Conservation (phyloP, 2,888 invertebrate genomes). For the Abrostola tripartita region DNA sequence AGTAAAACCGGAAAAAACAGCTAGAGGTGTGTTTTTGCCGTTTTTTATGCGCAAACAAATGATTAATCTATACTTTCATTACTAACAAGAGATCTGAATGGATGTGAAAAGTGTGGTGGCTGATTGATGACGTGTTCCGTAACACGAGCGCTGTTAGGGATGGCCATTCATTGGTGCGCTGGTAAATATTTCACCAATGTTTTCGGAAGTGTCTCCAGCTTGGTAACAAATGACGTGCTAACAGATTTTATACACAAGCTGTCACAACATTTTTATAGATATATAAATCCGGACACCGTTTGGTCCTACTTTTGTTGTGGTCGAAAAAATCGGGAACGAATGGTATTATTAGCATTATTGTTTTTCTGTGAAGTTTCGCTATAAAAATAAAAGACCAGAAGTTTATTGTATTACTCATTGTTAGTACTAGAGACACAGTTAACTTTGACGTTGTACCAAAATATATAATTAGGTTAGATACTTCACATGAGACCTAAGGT, state of each 20-base stretch:
- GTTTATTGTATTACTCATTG: background rate
- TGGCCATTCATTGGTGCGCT: conserved; percentile 54
- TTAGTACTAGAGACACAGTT: background rate
- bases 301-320: background rate
- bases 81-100: conserved; percentile 44
- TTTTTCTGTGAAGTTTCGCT: background rate
- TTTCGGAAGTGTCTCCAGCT: conserved; percentile 51
- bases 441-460: background rate
- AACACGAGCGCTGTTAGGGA: conserved; percentile 38
- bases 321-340: background rate
- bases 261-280: conserved; percentile 44
- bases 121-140: conserved; percentile 67
- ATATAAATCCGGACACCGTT: conserved; percentile 35
- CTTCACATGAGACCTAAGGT: conserved; percentile 1
- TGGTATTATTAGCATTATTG: background rate
- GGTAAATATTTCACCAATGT: conserved; percentile 63
- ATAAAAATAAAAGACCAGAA: background rate
- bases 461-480: background rate
- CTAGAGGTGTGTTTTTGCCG: background rate
- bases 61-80: conserved; percentile 65
- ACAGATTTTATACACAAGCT: conserved; percentile 55
- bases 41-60: conserved; percentile 29
- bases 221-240: conserved; percentile 58
- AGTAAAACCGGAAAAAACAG: background rate
- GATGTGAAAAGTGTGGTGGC: conserved; percentile 62